These are phyloP conservation scores for Drosophila insularis DNA, from an alignment of 1,140 invertebrate species.

Conservation along the genomic window DNA sequence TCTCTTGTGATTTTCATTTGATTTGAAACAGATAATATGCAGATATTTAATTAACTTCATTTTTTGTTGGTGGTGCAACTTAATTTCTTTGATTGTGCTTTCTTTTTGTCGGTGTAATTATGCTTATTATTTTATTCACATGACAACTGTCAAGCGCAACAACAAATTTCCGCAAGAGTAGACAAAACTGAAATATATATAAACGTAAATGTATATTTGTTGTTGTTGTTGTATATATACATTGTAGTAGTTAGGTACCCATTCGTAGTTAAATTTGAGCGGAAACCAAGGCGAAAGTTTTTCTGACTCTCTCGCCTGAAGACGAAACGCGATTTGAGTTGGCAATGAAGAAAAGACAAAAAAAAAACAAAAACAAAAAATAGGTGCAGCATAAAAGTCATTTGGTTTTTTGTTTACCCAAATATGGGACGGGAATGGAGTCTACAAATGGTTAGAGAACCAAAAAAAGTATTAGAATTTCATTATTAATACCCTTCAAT, in stretches of 20 bases:
- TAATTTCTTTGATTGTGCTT: slow-evolving; percentile 41
- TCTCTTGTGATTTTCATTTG: slow-evolving; percentile 31
- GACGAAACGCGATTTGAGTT: slow-evolving; percentile 16
- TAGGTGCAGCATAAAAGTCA: slow-evolving; percentile 39
- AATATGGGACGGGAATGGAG: slow-evolving; percentile 12
- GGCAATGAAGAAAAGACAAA: slow-evolving; percentile 4
- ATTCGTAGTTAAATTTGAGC: slow-evolving; percentile 35
- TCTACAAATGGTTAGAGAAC: slow-evolving; percentile 6
- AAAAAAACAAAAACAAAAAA: slow-evolving; percentile 12
- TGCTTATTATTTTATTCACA: slow-evolving; percentile 46
- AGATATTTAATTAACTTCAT: slow-evolving; percentile 37
- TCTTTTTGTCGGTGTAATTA: slow-evolving; percentile 41
- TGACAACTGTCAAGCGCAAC: slow-evolving; percentile 46
- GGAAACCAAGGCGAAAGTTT: slow-evolving; percentile 58
- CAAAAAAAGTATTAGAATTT: background rate
- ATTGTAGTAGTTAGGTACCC: background rate
- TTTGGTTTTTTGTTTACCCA: slow-evolving; percentile 13
- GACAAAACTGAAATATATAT: slow-evolving; percentile 16
- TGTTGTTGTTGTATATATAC: background rate
- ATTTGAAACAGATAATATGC: slow-evolving; percentile 37
- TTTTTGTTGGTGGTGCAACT: slow-evolving; percentile 20
- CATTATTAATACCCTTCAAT: background rate
- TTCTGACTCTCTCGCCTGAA: slow-evolving; percentile 15
- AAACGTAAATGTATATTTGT: background rate
- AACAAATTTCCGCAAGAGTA: slow-evolving; percentile 49